Evolutionary conservation across 2,888 invertebrate genomes (phyloP), one percentile per base, ranked within the genome.

Genomic region (Meta bourneti): DNA sequence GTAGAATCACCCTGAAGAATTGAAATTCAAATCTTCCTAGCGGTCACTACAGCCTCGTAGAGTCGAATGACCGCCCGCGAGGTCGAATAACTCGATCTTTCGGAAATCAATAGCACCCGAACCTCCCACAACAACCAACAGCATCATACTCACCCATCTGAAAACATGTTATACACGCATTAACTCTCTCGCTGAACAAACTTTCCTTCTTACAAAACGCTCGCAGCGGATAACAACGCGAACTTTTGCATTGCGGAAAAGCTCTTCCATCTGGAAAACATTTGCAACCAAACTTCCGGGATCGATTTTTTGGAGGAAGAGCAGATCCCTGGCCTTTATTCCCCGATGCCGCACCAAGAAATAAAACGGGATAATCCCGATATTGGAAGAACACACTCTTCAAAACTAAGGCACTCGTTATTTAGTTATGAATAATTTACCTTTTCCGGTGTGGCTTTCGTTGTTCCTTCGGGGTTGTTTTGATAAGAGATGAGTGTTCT

Each of bases 351-450:
- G 34, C 61, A 16, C 61, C 61, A 61, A 61, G 9, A 61, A 61
- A 16, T 16, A 61, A 61, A 61, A 61, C 61, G 11, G 61, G 61
- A 61, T 61, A 61, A 61, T 61, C 5, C 61, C 61, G 61, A 61
- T 61, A 61, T 61, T 61, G 61, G 61, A 61, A 11, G 61, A 16
- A 61, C 61, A 11, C 11, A 61, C 61, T 61, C 61, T 9, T 61
- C 61, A 61, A 61, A 61, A 61, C 61, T 61, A 9, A 61, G 61
- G 61, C 13, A 16, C 61, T 61, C 61, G 61, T 61, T 61, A 61
- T 61, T 61, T 61, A 61, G 61, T 61, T 61, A 61, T 61, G 61
- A 61, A 61, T 61, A 61, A 61, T 61, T 61, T 61, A 61, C 61
- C 61, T 11, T 61, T 34, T 34, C 34, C 34, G 34, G 34, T 34